Conservation (phyloP, 1,140 invertebrate genomes). For the Papilio helenus region DNA sequence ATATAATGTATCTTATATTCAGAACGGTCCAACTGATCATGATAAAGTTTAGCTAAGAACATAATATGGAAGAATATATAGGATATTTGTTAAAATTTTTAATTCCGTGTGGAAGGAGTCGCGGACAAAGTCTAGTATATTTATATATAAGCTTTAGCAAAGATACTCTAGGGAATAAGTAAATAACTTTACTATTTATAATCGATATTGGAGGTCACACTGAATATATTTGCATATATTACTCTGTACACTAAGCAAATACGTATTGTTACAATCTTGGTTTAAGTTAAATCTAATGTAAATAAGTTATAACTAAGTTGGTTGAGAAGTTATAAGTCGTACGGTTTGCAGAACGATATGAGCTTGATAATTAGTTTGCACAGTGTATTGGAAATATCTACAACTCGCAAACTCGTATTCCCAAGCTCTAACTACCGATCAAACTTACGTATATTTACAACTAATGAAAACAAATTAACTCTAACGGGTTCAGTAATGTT, state of each 20-base stretch:
- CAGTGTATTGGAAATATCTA: slow-evolving; percentile 8
- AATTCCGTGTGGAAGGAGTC: too few species aligned
- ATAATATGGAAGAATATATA: too few species aligned
- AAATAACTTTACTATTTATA: too few species aligned
- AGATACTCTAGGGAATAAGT: too few species aligned
- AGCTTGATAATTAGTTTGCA: background rate
- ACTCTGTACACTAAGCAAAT: background rate
- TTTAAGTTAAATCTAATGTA: background rate
- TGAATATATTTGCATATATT: too few species aligned
- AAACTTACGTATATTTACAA: background rate
- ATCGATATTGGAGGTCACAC: too few species aligned
- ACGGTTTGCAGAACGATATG: background rate
- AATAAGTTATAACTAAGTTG: background rate
- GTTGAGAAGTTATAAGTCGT: background rate
- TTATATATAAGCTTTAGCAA: too few species aligned
- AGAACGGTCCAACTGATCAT: too few species aligned
- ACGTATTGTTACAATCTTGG: background rate
- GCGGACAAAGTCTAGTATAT: too few species aligned
- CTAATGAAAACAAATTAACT: background rate
- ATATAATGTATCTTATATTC: too few species aligned
- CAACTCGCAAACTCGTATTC: background rate
- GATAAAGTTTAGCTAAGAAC: too few species aligned
- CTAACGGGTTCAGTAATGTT: background rate
- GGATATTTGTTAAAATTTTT: too few species aligned
- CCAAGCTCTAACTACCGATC: background rate